Percentiles rank a stretch among this genome's conserved stretches.
phyloP scores from a whole-genome alignment of 2,797 vertebrate species.

The Clarias pachynema region DNA sequence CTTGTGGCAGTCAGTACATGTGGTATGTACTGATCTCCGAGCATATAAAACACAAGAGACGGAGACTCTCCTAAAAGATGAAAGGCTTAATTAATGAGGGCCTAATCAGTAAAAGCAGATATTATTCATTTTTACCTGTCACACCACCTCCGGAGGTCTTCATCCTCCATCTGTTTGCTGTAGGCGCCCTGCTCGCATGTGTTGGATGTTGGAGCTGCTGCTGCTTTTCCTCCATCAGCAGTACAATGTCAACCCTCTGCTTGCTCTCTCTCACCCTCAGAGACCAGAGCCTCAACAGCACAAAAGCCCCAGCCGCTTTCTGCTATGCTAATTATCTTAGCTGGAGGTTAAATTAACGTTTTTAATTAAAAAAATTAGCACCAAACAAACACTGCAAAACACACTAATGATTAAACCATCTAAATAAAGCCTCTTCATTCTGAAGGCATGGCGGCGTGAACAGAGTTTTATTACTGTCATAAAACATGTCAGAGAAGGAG shows the following conservation, averaged over 20 bases:
- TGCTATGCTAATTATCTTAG: slow-evolving; percentile 79
- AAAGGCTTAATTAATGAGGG: slow-evolving; percentile 27
- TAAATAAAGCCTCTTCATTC: slow-evolving; percentile 68
- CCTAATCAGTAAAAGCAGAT: slow-evolving; percentile 9
- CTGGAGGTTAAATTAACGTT: slow-evolving; percentile 85
- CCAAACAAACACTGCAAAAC: slow-evolving; percentile 87
- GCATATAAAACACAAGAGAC: background rate
- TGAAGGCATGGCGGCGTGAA: slow-evolving; percentile 55
- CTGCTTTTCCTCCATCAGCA: slow-evolving; percentile 62
- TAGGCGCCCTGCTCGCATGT: slow-evolving; percentile 43
- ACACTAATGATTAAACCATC: slow-evolving; percentile 85
- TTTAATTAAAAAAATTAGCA: slow-evolving; percentile 86
- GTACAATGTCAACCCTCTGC: slow-evolving; percentile 77
- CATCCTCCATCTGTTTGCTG: slow-evolving; percentile 19
- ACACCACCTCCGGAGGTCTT: slow-evolving; percentile 8
- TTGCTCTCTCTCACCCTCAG: slow-evolving; percentile 76
- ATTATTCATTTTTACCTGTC: slow-evolving; percentile 31
- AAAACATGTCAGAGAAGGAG: slow-evolving; percentile 42
- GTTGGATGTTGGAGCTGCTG: slow-evolving; percentile 71
- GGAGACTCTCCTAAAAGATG: background rate
- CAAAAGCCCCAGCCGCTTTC: slow-evolving; percentile 77
- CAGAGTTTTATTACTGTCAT: slow-evolving; percentile 51
- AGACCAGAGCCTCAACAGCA: slow-evolving; percentile 81
- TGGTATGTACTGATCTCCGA: background rate
- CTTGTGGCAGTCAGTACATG: background rate